Percentiles rank a stretch among this genome's conserved stretches.
These are phyloP conservation scores for Alaudala cheleensis DNA, from an alignment of 2,113 vertebrate species.

Conservation along the genomic window DNA sequence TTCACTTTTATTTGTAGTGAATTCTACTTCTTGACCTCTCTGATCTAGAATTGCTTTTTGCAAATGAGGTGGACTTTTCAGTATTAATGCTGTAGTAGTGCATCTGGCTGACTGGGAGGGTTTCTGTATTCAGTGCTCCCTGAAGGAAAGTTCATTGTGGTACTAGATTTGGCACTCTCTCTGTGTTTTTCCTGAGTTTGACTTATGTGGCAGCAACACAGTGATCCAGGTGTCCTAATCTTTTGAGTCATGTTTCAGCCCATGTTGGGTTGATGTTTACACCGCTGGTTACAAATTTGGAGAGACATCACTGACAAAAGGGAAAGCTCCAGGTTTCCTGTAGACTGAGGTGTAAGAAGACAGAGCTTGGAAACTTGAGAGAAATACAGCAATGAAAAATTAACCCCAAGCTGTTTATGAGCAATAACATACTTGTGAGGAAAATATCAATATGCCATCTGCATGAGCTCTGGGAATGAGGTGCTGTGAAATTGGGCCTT, in stretches of 20 bases:
- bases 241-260: background rate
- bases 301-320: background rate
- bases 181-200: background rate
- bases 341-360: background rate
- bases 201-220: background rate
- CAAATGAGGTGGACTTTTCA: background rate
- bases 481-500: slow-evolving; percentile 8
- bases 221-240: background rate
- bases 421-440: background rate
- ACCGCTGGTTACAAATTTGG: background rate
- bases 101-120: background rate
- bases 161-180: background rate
- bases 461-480: background rate
- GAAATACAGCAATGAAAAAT: background rate
- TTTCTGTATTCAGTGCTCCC: background rate
- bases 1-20: background rate
- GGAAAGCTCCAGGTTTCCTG: background rate
- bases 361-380: background rate
- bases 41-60: background rate
- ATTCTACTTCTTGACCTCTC: background rate
- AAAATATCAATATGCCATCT: slow-evolving; percentile 19
- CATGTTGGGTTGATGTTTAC: background rate
- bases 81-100: background rate
- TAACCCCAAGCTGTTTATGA: background rate
- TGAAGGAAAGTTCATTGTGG: background rate